Evolutionary conservation across 2,888 invertebrate species (phyloP).

Genomic region (Tolmerus cingulatus): DNA sequence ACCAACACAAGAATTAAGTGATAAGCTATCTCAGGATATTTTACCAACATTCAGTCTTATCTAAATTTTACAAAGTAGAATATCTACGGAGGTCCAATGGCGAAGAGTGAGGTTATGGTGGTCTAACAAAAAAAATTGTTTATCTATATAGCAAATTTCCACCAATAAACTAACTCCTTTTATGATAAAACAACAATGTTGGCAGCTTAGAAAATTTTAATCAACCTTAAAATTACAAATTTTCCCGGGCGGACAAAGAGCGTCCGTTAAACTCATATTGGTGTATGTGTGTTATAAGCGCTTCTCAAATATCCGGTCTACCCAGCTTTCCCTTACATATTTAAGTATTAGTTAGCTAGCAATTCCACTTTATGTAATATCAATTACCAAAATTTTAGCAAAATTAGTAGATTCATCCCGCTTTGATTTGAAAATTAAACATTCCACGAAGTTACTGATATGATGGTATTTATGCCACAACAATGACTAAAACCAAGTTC

Average conservation of each 20-base stretch:
- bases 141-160: too few species aligned
- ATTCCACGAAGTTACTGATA: background rate
- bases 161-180: too few species aligned
- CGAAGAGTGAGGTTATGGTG: too few species aligned
- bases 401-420: background rate
- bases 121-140: too few species aligned
- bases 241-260: too few species aligned
- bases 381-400: background rate
- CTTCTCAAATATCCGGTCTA: too few species aligned
- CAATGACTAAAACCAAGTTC: background rate
- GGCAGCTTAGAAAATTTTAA: too few species aligned
- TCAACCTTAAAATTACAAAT: too few species aligned
- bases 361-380: background rate
- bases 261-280: too few species aligned
- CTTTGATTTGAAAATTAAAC: background rate
- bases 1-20: background rate
- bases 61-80: background rate
- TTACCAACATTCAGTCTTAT: background rate
- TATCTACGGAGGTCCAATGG: background rate
- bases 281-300: too few species aligned
- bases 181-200: too few species aligned
- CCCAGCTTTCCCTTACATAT: background rate
- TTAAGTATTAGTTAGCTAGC: background rate
- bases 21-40: background rate
- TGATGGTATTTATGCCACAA: background rate